phyloP scores from a whole-genome alignment of 2,797 vertebrate genomes.

The Sebastes baramenuke region DNA sequence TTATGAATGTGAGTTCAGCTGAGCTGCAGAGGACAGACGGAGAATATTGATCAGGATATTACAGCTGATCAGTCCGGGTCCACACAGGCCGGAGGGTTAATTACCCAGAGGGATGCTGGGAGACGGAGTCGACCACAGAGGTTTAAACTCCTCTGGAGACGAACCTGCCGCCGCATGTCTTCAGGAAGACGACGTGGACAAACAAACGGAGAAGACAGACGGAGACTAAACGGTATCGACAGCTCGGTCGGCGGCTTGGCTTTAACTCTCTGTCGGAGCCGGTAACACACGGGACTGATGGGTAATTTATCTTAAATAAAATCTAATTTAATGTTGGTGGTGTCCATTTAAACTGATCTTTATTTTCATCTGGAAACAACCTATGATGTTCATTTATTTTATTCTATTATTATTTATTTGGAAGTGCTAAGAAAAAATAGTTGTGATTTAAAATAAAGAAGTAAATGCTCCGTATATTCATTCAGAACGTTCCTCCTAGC shows the following conservation, averaged over 20 bases:
- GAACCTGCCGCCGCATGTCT: constrained; percentile 17
- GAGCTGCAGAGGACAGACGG: constrained; percentile 31
- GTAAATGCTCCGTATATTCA: no score
- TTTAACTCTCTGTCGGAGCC: background rate
- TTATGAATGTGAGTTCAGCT: constrained; percentile 35
- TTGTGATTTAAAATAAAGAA: no score
- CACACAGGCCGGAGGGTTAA: constrained; percentile 57
- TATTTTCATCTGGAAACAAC: background rate
- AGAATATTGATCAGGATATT: constrained; percentile 71
- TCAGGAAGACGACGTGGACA: constrained; percentile 27
- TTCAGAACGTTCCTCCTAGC: background rate
- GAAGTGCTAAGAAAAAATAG: no score
- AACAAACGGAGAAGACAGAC: constrained; percentile 4
- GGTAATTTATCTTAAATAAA: background rate
- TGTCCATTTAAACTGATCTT: background rate
- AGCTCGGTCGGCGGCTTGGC: background rate
- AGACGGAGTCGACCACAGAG: constrained; percentile 41
- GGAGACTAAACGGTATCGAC: constrained; percentile 32
- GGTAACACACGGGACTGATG: background rate
- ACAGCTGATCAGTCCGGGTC: constrained; percentile 50
- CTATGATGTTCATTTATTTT: background rate
- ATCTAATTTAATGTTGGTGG: background rate
- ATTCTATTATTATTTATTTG: no score
- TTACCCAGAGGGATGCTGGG: constrained; percentile 61
- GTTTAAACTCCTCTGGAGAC: constrained; percentile 40